Base-by-base conservation (phyloP, 2,113 vertebrate genomes). In the Pao palembangensis region DNA sequence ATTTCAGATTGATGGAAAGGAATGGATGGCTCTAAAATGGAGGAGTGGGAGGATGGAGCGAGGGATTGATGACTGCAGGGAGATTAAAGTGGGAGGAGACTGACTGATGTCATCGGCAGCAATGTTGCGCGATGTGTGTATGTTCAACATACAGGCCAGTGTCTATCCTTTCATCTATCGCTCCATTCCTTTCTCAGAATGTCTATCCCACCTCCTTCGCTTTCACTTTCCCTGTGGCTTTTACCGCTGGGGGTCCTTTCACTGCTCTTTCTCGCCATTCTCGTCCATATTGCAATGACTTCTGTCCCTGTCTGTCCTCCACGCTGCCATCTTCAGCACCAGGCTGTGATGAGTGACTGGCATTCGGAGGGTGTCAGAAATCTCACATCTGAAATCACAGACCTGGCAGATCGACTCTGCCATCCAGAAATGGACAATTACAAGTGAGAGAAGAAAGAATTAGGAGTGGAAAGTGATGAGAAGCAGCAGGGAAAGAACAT, bases 61-160 rank as follows among this genome's bases (percentile, higher is more conserved):
- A 61, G 44, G 69, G 67, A 74, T 49, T 65, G 81, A 83, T 78
- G 78, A 74, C 65, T 74, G 70, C 64, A 67, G 57, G 67, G 72
- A 79, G 79, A 84, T 84, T 85, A 82, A 76, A 66, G 61, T 64
- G 58, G 81, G 76, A 70, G 73, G 83, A 77, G 75, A 73, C 51
- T 62, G 60, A 63, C 67, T 57, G 43, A 43, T 73, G 60, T 75
- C 76, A 73, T 82, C 67, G 76, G 28, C 51, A 64, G 69, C 62
- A 75, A 46, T 69, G 68, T 63, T 64, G 70, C 51, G 74, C 69
- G 64, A 18, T 49, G 51, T 62, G 64, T 68, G n/a, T n/a, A n/a
- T 70, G 67, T 61, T 76, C 71, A 79, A 73, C 76, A 75, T 44
- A 58, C 58, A 75, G 70, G 68, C 79, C 75, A 49, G 16, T 65